Base-by-base conservation (phyloP, 2,888 invertebrate genomes). In the Hipparchia semele region DNA sequence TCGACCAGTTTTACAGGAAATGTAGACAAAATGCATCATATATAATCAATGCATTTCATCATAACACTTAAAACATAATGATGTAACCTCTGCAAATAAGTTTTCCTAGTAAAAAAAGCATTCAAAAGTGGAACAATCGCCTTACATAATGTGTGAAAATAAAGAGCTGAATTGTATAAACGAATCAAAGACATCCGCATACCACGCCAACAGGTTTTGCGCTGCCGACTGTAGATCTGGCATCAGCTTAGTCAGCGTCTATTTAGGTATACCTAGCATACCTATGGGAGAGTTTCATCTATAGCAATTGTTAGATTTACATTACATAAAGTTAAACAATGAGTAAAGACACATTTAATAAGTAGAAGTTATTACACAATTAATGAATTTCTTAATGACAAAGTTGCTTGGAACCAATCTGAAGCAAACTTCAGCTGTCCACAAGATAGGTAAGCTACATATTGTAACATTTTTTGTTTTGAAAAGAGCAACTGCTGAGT, bases 181-280 rank as follows among this genome's bases (percentile, higher is more conserved):
- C 54, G 69, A 74, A 74, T 73, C 59, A 60, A 72, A 72, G 69
- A 74, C 72, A 74, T 76, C 76, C 76, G 76, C 76, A 76, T 76
- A 73, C 76, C 76, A 51, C 56, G 23, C 23, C 59, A 75, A 76
- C 76, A 73, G 76, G 76, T 76, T 76, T 74, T 59, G 73, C 70
- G 75, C 73, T 69, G 66, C 61, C 68, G 65, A 51, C 10, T 45
- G 54, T 64, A 51, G 64, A 69, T 71, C 65, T 58, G 70, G 65
- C 73, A 71, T 66, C 23, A 65, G 72, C 71, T 71, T 67, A 72
- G 69, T 56, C 67, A 59, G 58, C 33, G 33, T 59, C 12, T 65
- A 51, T 72, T 69, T 68, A 61, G 59, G 46, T 65, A 39, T 65
- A 68, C 49, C 9, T 54, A 23, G 6, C 6, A 10, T 59, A 59